Conservation (phyloP, 92 coral and sea anemone genomes). For the Zoanthus sansibaricus region DNA sequence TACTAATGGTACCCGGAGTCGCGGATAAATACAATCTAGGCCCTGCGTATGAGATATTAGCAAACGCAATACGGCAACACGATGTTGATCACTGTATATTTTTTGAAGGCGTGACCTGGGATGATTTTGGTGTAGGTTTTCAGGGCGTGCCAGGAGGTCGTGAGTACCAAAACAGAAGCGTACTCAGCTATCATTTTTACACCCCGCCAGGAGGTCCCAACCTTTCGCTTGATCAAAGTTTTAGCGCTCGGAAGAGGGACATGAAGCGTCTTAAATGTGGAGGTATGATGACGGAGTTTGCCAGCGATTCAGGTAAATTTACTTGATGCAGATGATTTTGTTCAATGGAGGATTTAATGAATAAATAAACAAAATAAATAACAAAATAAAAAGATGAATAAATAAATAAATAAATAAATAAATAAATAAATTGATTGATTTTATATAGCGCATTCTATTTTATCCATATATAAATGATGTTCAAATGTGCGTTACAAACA, state of each 20-base stretch:
- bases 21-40: slow-evolving; percentile 87
- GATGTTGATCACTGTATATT: slow-evolving; percentile 90
- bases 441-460: too few species aligned
- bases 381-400: too few species aligned
- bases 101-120: slow-evolving; percentile 98
- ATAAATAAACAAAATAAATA: too few species aligned
- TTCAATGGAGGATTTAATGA: too few species aligned
- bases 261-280: slow-evolving; percentile 81
- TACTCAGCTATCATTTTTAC: slow-evolving; percentile 91
- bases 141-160: slow-evolving; percentile 91
- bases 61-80: slow-evolving; percentile 82
- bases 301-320: slow-evolving; percentile 41
- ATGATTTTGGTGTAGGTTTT: slow-evolving; percentile 93
- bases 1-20: slow-evolving; percentile 78
- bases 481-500: too few species aligned
- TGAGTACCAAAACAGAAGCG: slow-evolving; percentile 86
- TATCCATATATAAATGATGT: too few species aligned
- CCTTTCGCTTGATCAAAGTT: slow-evolving; percentile 70
- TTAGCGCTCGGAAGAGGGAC: slow-evolving; percentile 73
- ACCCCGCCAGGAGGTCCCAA: slow-evolving; percentile 70
- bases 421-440: too few species aligned
- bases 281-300: slow-evolving; percentile 94
- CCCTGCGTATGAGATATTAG: slow-evolving; percentile 91
- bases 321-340: too few species aligned
- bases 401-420: too few species aligned